These are phyloP conservation scores for Phalangium opilio DNA, from an alignment of 2,888 invertebrate genomes.

Conservation along the genomic window DNA sequence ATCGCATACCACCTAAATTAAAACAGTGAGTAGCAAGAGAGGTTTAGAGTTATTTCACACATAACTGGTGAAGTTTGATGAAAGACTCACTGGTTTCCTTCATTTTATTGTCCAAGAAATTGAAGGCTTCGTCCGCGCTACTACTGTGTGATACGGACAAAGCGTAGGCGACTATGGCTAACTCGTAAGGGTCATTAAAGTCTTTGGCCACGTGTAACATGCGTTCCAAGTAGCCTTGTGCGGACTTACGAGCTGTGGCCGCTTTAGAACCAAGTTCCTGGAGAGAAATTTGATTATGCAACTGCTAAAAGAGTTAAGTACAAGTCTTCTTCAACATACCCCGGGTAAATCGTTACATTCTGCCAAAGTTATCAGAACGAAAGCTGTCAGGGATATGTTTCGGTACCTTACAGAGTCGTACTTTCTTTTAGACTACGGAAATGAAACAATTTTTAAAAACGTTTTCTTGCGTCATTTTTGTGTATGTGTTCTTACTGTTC, in stretches of 20 bases:
- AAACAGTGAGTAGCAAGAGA: background rate
- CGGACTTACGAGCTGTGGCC: constrained; percentile 55
- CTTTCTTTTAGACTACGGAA: constrained; percentile 13
- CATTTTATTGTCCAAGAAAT: constrained; percentile 48
- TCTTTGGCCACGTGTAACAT: constrained; percentile 58
- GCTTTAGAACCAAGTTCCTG: constrained; percentile 50
- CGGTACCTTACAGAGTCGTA: constrained; percentile 27
- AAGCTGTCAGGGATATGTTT: constrained; percentile 81
- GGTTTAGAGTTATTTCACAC: background rate
- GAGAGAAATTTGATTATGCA: constrained; percentile 5
- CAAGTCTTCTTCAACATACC: constrained; percentile 26
- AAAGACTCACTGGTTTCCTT: constrained; percentile 45
- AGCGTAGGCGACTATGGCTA: constrained; percentile 78
- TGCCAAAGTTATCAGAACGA: constrained; percentile 73
- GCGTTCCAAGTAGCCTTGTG: constrained; percentile 61
- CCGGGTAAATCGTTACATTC: constrained; percentile 58
- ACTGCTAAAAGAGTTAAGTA: background rate
- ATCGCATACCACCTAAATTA: constrained; percentile 54
- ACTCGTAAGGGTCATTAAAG: constrained; percentile 60
- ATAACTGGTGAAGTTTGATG: too few relatives aligned
- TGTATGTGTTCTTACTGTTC: constrained; percentile 35
- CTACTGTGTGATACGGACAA: constrained; percentile 66
- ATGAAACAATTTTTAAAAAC: constrained; percentile 4
- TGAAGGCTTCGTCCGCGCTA: constrained; percentile 66
- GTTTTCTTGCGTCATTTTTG: too few relatives aligned